Conservation (phyloP, 2,888 invertebrate species). For the Temnothorax unifasciatus region DNA sequence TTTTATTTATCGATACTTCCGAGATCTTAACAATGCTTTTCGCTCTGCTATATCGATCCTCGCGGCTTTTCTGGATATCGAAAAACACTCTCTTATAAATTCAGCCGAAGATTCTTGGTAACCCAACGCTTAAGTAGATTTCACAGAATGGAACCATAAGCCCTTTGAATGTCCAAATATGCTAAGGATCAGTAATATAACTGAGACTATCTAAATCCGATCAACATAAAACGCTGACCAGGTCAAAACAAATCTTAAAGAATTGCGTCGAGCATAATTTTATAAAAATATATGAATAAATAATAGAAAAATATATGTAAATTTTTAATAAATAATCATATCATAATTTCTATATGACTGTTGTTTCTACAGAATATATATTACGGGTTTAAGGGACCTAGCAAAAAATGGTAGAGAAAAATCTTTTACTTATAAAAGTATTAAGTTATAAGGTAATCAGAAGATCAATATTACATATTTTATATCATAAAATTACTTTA, state of each 20-base stretch:
- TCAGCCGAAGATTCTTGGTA: conserved; percentile 60
- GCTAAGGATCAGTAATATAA: conserved; percentile 66
- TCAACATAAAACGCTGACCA: conserved; percentile 22
- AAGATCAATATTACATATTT: background rate
- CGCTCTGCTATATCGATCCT: conserved; percentile 72
- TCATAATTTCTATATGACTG: background rate
- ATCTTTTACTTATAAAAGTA: too few species aligned
- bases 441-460: too few species aligned
- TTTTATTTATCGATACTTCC: conserved; percentile 84
- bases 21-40: conserved; percentile 76
- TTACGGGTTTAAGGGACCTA: too few species aligned
- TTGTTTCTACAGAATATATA: too few species aligned
- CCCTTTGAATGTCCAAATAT: conserved; percentile 54
- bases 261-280: background rate
- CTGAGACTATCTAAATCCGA: conserved; percentile 23
- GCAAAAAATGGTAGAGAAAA: too few species aligned
- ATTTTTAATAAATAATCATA: background rate
- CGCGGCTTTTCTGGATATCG: conserved; percentile 56
- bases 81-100: conserved; percentile 71
- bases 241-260: conserved; percentile 11
- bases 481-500: too few species aligned
- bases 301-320: background rate
- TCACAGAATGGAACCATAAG: conserved; percentile 65
- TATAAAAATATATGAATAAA: background rate
- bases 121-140: conserved; percentile 59